Percentiles rank a stretch among this genome's conserved stretches.
These are phyloP conservation scores for Triplophysa yarkandensis DNA, from an alignment of 2,797 vertebrate genomes.

Conservation along the genomic window DNA sequence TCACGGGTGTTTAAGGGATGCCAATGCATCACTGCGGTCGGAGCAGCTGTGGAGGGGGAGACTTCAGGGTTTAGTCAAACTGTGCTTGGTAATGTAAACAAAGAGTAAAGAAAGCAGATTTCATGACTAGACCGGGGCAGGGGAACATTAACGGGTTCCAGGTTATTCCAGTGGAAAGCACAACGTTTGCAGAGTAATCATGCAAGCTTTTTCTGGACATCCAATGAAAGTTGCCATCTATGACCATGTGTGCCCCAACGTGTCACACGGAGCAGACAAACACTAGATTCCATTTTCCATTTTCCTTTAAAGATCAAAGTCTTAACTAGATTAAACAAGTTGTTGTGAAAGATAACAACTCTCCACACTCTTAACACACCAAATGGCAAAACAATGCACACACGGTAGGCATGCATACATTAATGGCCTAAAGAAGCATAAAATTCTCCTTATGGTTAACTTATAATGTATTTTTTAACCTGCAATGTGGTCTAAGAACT, in stretches of 20 bases:
- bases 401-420: slow-evolving; percentile 28
- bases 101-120: slow-evolving; percentile 25
- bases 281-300: slow-evolving; percentile 7
- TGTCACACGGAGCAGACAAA: too few relatives aligned
- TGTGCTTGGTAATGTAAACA: slow-evolving; percentile 46
- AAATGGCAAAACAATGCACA: slow-evolving; percentile 58
- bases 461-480: too few relatives aligned
- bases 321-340: slow-evolving; percentile 63
- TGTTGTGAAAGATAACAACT: slow-evolving; percentile 61
- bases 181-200: slow-evolving; percentile 25
- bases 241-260: not conserved
- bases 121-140: slow-evolving; percentile 1
- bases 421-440: slow-evolving; percentile 26
- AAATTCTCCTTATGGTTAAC: too few relatives aligned
- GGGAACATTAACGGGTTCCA: slow-evolving; percentile 20
- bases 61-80: slow-evolving; percentile 34
- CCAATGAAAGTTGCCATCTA: not conserved
- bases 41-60: slow-evolving; percentile 17
- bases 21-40: slow-evolving; percentile 55
- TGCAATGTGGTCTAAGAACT: too few relatives aligned
- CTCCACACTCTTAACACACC: slow-evolving; percentile 41
- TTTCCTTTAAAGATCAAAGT: slow-evolving; percentile 56
- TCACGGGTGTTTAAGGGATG: slow-evolving; percentile 44
- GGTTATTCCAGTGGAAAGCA: slow-evolving; percentile 23
- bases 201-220: not conserved